Evolutionary conservation across 2,888 invertebrate genomes (phyloP).

Genomic region (Phymatocera aterrima): DNA sequence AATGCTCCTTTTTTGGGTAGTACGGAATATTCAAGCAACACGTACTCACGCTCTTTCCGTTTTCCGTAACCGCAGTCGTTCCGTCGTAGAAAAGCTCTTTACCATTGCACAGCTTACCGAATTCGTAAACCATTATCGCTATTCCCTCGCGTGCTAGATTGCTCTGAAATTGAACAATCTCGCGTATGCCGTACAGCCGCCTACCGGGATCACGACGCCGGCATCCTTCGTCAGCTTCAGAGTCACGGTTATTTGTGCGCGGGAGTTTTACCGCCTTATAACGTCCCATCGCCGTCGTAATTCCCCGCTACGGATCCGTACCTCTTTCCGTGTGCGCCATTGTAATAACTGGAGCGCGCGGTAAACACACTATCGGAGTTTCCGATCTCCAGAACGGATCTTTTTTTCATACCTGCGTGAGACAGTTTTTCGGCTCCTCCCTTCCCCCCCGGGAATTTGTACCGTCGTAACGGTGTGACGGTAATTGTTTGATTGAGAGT

Average conservation of each 20-base stretch:
- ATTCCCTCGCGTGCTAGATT: slow-evolving; percentile 25
- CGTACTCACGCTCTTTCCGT: not conserved
- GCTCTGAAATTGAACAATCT: slow-evolving; percentile 36
- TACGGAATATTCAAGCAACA: slow-evolving; percentile 30
- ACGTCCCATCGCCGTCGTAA: slow-evolving; percentile 26
- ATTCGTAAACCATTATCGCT: slow-evolving; percentile 37
- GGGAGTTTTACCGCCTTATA: not conserved
- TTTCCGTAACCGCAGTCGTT: not conserved
- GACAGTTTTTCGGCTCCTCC: not conserved
- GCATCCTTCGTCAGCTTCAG: not conserved
- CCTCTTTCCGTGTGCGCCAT: slow-evolving; percentile 21
- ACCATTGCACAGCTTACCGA: slow-evolving; percentile 2
- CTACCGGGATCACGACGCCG: not conserved
- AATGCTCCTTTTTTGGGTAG: not conserved
- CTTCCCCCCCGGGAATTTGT: not conserved
- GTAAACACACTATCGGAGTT: slow-evolving; percentile 47
- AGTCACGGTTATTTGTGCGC: too few relatives aligned
- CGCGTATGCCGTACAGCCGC: slow-evolving; percentile 29
- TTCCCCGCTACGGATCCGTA: slow-evolving; percentile 23
- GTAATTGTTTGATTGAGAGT: not conserved
- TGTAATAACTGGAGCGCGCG: slow-evolving; percentile 37
- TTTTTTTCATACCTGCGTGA: slow-evolving; percentile 3
- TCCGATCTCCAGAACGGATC: slow-evolving; percentile 28
- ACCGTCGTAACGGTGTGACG: too few relatives aligned
- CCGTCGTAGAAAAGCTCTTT: slow-evolving; percentile 23